Conservation (phyloP, 2,797 vertebrate species). For the Ispidina picta region DNA sequence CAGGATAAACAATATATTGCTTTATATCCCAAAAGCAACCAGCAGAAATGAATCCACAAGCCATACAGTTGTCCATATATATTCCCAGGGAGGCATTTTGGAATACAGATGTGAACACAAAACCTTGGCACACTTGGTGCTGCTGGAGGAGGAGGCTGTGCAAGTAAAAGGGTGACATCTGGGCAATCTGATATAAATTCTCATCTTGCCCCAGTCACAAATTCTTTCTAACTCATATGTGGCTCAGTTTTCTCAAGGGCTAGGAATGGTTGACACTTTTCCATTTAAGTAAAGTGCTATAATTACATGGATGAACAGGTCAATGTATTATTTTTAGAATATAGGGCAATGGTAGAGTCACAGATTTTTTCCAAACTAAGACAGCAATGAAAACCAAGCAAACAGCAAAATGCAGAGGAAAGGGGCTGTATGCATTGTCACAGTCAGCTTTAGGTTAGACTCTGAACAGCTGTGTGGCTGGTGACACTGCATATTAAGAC, state of each 20-base stretch:
- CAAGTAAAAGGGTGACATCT: neutral
- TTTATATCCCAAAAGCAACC: neutral
- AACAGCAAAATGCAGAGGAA: neutral
- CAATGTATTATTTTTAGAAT: conserved; percentile 16
- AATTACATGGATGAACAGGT: neutral
- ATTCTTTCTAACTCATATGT: neutral
- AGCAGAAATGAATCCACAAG: neutral
- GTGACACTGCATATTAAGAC: neutral
- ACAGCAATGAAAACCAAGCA: neutral
- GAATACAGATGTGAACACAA: neutral
- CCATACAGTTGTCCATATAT: neutral
- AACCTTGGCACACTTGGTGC: neutral
- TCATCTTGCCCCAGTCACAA: neutral
- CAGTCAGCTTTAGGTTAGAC: neutral
- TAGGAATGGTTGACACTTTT: neutral
- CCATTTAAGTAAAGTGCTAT: conserved; percentile 27
- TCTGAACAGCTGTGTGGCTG: neutral
- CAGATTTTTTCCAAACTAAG: neutral
- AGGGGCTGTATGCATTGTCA: neutral
- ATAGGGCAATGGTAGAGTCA: neutral
- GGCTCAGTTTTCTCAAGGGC: neutral
- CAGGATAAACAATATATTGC: neutral
- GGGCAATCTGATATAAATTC: neutral
- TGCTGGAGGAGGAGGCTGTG: neutral
- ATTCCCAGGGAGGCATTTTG: neutral